Percentiles rank a stretch among this genome's conserved stretches.
These are phyloP conservation scores for Sebastes taczanowskii DNA, from an alignment of 2,797 vertebrate genomes.

Conservation along the genomic window DNA sequence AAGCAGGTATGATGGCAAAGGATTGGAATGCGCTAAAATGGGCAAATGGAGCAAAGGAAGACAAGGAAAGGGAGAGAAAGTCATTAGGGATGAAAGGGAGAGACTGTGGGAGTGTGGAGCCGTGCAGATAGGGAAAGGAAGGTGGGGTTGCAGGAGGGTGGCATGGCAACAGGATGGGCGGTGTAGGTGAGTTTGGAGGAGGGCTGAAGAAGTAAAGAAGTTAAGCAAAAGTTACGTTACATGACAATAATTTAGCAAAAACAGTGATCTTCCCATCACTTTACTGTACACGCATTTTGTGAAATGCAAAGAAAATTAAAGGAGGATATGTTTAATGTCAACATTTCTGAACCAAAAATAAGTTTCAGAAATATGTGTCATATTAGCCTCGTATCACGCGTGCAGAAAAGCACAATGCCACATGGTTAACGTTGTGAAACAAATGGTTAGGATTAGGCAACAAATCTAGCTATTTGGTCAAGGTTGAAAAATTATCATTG, in stretches of 20 bases:
- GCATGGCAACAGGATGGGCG: neutral
- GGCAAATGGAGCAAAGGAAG: conserved; percentile 53
- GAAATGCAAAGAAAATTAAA: neutral
- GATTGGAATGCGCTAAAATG: conserved; percentile 79
- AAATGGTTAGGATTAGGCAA: too few relatives aligned
- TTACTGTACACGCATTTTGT: neutral
- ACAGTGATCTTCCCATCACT: neutral
- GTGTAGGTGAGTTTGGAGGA: neutral
- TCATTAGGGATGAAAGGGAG: conserved; percentile 44
- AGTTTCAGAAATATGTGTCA: too few relatives aligned
- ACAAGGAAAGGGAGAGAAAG: conserved; percentile 26
- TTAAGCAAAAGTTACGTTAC: neutral
- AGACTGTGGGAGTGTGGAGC: conserved; percentile 16
- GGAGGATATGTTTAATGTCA: neutral
- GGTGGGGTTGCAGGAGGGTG: neutral
- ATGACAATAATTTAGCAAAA: too few relatives aligned
- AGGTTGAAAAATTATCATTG: too few relatives aligned
- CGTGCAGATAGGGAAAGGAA: conserved; percentile 6
- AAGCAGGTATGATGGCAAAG: conserved; percentile 79
- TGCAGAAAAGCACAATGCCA: too few relatives aligned
- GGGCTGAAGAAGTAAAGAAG: neutral
- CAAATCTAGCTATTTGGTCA: too few relatives aligned
- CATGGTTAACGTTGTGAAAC: too few relatives aligned
- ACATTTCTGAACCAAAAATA: too few relatives aligned
- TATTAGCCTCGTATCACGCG: too few relatives aligned